Base-by-base conservation (phyloP, 2,888 invertebrate species). In the Caenorhabditis becei region DNA sequence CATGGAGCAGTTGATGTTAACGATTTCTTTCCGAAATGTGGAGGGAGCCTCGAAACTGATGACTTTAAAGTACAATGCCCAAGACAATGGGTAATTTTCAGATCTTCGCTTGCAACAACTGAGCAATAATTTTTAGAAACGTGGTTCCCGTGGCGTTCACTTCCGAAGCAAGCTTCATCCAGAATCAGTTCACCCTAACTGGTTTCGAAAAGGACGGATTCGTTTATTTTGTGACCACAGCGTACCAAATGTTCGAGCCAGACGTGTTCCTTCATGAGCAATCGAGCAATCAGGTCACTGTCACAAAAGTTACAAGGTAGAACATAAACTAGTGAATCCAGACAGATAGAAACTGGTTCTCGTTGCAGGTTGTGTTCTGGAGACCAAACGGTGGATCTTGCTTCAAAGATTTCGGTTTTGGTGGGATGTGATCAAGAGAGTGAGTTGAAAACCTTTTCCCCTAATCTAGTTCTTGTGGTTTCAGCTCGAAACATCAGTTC, bases 231-330 rank as follows among this genome's bases (percentile, higher is more conserved):
- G 79, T 86, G 20, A 59, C 74, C 18, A 71, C 84, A 0, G 18
- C 78, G 0, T 53, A n/a, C 0, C 86, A 86, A 49, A 69, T 77
- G 0, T 78, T 83, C 28, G 83, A 85, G 37, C 86, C 86, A 1
- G 75, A 80, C 3, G 11, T 58, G 23, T 41, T 79, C 26, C 41
- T 62, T 8, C 75, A 62, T 8, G 71, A 49, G 5, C 23, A 26
- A 7, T 54, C 70, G 0, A 66, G 26, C 26, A 54, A 62, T 32
- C 53, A 70, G 8, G 59, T 79, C 1, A 75, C 63, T 26, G 56
- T 66, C 4, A 70, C 78, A 23, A 82, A 82, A 62, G 26, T 82
- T 16, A 66, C 75, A 2, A 71, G 71, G 53, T 62, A 14, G 14
- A 41, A n/a, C n/a, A n/a, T n/a, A n/a, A n/a, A n/a, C n/a, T n/a